Base-by-base conservation (phyloP, 1,140 invertebrate species). In the Zaprionus lachaisei region DNA sequence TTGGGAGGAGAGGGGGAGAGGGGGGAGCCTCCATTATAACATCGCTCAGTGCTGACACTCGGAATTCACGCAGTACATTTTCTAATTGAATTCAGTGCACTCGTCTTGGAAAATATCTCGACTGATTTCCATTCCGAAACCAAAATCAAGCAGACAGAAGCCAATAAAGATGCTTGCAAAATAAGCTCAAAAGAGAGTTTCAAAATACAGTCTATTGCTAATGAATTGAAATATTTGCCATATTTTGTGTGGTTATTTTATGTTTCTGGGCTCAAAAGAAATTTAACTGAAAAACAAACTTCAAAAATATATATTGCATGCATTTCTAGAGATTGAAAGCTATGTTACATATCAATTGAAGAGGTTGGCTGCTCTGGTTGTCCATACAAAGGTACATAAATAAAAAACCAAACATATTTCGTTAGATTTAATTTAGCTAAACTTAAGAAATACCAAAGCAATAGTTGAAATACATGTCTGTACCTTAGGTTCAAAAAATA, bases 11-110 rank as follows among this genome's bases (percentile, higher is more conserved):
- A 11, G 7, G 17, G 47, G 47, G 0, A 2, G 9, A 7, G 4
- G 7, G 17, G 47, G 47, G 0, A 2, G 9, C 38, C 38, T 41
- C 38, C 47, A 20, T 49, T 49, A 49, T 11, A 20, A 22, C n/a
- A 49, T 49, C 47, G 4, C 47, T 11, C 47, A 11, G 47, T 17
- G 7, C n/a, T 49, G 17, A 22, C 47, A n/a, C 37, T 41, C 24
- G 20, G 9, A 26, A 24, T 24, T 44, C 22, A 20, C 5, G 22
- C 38, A 41, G 22, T 26, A 44, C 38, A 67, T 67, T 58, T 17
- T n/a, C 65, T 60, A 61, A 61, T 51, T 69, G 28, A 24, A 28
- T 51, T 51, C n/a, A 12, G 11, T 22, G 22, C 9, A 20, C 7
- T 31, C 28, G 28, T 7, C 6, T 31, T 31, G 7, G 2, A 2